Base-by-base conservation (phyloP, 2,797 vertebrate species). In the Hippoglossus hippoglossus region DNA sequence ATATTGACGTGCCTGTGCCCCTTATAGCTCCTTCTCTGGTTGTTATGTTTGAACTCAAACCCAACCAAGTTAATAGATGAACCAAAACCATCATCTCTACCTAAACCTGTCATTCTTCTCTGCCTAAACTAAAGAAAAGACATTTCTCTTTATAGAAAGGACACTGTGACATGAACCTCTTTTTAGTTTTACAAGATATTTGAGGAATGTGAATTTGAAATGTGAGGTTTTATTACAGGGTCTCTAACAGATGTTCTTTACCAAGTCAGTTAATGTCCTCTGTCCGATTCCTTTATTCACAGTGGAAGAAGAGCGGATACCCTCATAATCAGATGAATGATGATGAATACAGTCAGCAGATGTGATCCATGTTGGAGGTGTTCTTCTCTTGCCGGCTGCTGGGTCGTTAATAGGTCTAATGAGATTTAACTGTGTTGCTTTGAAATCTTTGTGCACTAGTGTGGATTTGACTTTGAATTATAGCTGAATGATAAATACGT, bases 321-420 rank as follows among this genome's bases (percentile, higher is more conserved):
- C 50, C 54, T 74, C 49, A 71, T 67, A 80, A 36, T 67, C 56
- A 60, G 59, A 64, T 73, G 63, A 71, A 49, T 18, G 31, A 65
- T 63, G 56, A 76, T 64, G 53, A 64, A 59, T 63, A 11, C 39
- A 73, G 59, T 65, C 31, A 71, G 74, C 68, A 76, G 67, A 76
- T 19, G 76, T 68, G 69, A 73, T 71, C 58, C 25, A 58, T 50
- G 39, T 67, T 58, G 61, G 50, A 71, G 65, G 44, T 63, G 19
- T 56, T 56, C 24, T 50, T 78, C 41, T 52, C 64, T 67, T 4
- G 68, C 18, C 0, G 24, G 47, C 49, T 62, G 74, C 44, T 19
- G 16, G 15, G 18, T 66, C 58, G 46, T 50, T 28, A 12, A 66
- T 47, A 52, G 16, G n/a, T 46, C 1, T 67, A 55, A 73, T 70